phyloP scores from a whole-genome alignment of 2,888 invertebrate genomes.

The Geophilus truncorum region DNA sequence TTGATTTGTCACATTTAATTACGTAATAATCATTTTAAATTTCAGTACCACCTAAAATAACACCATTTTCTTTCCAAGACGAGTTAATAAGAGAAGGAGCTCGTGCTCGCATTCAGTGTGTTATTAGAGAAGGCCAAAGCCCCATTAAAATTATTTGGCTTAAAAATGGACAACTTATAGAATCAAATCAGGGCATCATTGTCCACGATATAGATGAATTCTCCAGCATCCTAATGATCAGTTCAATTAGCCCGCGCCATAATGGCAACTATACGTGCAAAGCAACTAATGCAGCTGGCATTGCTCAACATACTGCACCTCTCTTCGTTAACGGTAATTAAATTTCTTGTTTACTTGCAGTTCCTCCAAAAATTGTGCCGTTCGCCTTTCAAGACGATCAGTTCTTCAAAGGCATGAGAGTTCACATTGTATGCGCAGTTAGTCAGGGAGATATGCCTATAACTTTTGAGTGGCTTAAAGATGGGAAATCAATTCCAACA shows the following conservation, averaged over 20 bases:
- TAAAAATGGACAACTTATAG: not conserved
- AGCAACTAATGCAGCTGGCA: not conserved
- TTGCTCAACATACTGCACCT: not conserved
- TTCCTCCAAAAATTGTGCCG: conserved; percentile 3
- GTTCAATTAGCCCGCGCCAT: not conserved
- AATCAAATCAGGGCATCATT: not conserved
- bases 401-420: conserved; percentile 9
- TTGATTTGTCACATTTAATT: not conserved
- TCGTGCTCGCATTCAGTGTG: not conserved
- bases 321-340: conserved; percentile 18
- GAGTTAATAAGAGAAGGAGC: not conserved
- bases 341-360: not conserved
- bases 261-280: conserved; percentile 10
- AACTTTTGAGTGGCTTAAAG: conserved; percentile 2
- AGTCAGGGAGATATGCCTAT: conserved; percentile 6
- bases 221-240: conserved; percentile 19
- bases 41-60: conserved; percentile 15
- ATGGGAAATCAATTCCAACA: not conserved
- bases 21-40: not conserved
- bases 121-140: not conserved
- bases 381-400: conserved; percentile 15
- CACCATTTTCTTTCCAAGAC: conserved; percentile 28
- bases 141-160: not conserved
- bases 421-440: not conserved
- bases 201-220: conserved; percentile 3